Evolutionary conservation across 2,888 invertebrate genomes (phyloP).

Genomic region (Oscheius myriophilus): DNA sequence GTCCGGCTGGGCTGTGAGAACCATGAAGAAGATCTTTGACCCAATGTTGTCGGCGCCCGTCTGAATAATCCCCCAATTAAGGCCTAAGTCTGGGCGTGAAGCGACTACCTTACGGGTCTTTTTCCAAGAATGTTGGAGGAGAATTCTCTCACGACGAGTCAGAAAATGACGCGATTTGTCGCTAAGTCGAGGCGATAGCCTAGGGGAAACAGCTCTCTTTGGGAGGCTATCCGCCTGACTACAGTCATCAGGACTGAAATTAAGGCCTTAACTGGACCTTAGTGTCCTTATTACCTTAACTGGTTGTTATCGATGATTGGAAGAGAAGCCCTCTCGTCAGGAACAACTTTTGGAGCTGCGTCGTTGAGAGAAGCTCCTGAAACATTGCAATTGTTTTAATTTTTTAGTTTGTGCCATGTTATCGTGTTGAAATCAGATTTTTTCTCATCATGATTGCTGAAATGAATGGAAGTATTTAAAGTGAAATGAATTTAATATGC

Average conservation of each 20-base stretch:
- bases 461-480: no score
- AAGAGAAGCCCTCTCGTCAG: slow-evolving; percentile 3
- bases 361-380: slow-evolving; percentile 8
- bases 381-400: no score
- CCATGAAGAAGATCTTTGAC: slow-evolving; percentile 65
- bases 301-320: slow-evolving; percentile 9
- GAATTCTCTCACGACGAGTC: slow-evolving; percentile 57
- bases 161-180: slow-evolving; percentile 48
- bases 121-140: slow-evolving; percentile 68
- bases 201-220: background rate
- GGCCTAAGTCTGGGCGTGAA: background rate
- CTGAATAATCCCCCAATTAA: slow-evolving; percentile 32
- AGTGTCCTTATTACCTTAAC: background rate
- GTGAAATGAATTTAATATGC: no score
- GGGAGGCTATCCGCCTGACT: background rate
- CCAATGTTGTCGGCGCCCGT: slow-evolving; percentile 67
- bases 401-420: no score
- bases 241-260: slow-evolving; percentile 12
- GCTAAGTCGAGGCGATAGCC: slow-evolving; percentile 3
- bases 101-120: slow-evolving; percentile 61
- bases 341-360: background rate
- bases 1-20: slow-evolving; percentile 66
- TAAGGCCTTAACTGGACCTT: background rate
- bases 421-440: no score
- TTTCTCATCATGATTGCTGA: no score